These are phyloP conservation scores for Vanacampus margaritifer DNA, from an alignment of 2,113 vertebrate species.

Conservation along the genomic window DNA sequence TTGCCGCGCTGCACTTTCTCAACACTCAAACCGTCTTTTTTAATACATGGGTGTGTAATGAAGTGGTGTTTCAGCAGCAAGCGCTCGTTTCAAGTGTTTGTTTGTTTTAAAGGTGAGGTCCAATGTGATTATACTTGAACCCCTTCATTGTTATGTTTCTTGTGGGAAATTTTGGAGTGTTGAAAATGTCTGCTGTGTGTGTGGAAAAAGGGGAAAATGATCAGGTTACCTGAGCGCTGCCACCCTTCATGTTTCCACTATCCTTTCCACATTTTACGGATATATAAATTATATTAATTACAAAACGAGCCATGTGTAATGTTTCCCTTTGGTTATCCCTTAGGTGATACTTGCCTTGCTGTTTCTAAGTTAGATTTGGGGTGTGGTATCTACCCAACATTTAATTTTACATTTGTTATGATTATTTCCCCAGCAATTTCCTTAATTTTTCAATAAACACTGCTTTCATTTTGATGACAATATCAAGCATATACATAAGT, in stretches of 20 bases:
- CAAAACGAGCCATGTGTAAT: neutral
- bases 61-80: slow-evolving; percentile 35
- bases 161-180: slow-evolving; percentile 28
- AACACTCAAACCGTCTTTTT: neutral
- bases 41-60: slow-evolving; percentile 46
- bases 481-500: neutral
- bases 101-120: slow-evolving; percentile 56
- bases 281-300: neutral
- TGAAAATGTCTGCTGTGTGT: slow-evolving; percentile 25
- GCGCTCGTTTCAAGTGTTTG: slow-evolving; percentile 42
- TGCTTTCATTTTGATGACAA: neutral
- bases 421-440: neutral
- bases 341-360: neutral
- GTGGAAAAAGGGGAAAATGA: slow-evolving; percentile 9
- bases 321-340: neutral
- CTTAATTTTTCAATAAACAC: neutral
- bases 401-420: neutral
- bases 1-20: neutral
- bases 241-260: neutral
- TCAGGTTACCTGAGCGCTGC: slow-evolving; percentile 4
- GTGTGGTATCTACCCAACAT: no score
- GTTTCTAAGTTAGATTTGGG: neutral
- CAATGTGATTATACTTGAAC: slow-evolving; percentile 43
- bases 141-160: slow-evolving; percentile 44
- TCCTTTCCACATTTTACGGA: neutral